A percentile compares a stretch with the other conserved stretches of the same genome.
Evolutionary conservation across 2,113 vertebrate species (phyloP).

Genomic region (Laticauda colubrina): DNA sequence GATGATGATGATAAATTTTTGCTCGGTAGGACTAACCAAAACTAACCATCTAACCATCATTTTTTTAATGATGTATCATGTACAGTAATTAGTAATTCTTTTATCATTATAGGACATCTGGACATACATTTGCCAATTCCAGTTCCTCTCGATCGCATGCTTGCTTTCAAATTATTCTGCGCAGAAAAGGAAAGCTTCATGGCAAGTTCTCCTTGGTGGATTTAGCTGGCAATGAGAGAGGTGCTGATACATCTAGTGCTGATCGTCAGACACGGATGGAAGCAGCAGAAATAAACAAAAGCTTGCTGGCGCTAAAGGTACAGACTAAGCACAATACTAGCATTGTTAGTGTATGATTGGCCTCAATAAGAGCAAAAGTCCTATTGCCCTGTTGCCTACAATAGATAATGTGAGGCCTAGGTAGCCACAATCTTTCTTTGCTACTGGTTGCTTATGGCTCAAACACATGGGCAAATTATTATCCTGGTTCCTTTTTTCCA

Average conservation of each 20-base stretch:
- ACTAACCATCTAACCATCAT: too few relatives aligned
- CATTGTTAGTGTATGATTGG: not conserved
- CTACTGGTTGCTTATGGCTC: not conserved
- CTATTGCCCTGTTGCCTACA: not conserved
- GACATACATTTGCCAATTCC: constrained; percentile 92
- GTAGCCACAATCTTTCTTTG: not conserved
- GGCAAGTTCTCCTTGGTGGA: constrained; percentile 96
- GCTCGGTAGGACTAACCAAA: not conserved
- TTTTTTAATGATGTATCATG: not conserved
- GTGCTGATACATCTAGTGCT: constrained; percentile 85
- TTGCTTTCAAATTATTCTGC: constrained; percentile 90
- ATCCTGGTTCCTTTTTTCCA: constrained; percentile 8
- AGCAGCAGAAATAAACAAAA: constrained; percentile 95
- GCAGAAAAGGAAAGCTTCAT: constrained; percentile 74
- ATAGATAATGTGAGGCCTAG: not conserved
- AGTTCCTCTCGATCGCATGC: constrained; percentile 95
- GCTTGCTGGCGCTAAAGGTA: constrained; percentile 95
- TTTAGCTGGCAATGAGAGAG: constrained; percentile 95
- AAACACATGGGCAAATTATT: not conserved
- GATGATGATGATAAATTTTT: not conserved
- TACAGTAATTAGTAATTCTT: not conserved
- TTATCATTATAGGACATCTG: constrained; percentile 82
- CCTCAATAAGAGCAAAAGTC: not conserved
- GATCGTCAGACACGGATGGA: constrained; percentile 90
- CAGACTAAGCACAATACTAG: not conserved